Evolutionary conservation across 2,888 invertebrate genomes (phyloP), one percentile per base, ranked within the genome.

Genomic region (Spisula subtruncata): DNA sequence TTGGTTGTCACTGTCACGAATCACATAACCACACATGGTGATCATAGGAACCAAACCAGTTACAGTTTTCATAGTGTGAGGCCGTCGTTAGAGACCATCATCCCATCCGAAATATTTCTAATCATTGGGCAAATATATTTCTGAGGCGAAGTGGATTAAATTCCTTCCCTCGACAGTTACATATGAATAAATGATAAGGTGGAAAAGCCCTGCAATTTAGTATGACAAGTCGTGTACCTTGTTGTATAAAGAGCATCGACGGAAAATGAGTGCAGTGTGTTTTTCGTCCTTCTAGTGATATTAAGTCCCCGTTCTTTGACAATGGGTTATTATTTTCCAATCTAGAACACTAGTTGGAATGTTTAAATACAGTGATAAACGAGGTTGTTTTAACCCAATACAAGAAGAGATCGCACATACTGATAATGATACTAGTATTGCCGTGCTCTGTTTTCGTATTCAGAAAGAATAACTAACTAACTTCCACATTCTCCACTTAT

Each of bases 181-280:
- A 75, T 16, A 75, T 75, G 35, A 32, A 75, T 75, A 75, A 32
- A 75, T 75, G 14, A 75, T 35, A 75, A 32, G 75, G 16, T 32
- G 32, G 32, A 66, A 66, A 12, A 12, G n/a, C 5, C 25, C 4
- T 2, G 25, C 6, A 66, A 66, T 25, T 25, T 66, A 25, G 8
- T 66, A 5, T 25, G 25, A 25, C n/a, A n/a, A 66, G 25, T 25
- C 25, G 25, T 66, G 8, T 18, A 66, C 10, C 25, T 66, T 66
- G 60, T 66, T 66, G 25, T 25, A 51, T 51, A 16, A 51, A 5
- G 51, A 10, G 12, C 51, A 51, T 51, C 41, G 8, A 41, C 41
- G 41, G 41, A 41, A 41, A 41, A 8, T 41, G 41, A 41, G 41
- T 41, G 41, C 41, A 41, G 41, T 41, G 41, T 41, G 2, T 41